Conservation (phyloP, 2,888 invertebrate species). For the Acanthosepion esculentum region DNA sequence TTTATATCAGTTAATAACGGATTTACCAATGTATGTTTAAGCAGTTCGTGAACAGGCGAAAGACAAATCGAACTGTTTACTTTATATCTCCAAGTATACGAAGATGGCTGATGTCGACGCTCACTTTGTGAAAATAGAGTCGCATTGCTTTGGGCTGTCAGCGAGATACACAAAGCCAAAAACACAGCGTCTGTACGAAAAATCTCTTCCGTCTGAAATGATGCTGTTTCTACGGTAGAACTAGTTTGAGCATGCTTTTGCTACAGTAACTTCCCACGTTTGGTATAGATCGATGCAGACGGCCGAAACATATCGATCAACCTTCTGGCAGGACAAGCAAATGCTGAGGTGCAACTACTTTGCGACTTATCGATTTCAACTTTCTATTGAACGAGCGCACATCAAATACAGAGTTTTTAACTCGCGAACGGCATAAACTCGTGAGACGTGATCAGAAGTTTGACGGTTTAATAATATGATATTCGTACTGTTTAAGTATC, state of each 20-base stretch:
- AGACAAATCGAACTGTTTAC: no score
- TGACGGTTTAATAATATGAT: not conserved
- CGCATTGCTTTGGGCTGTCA: not conserved
- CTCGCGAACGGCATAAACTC: not conserved
- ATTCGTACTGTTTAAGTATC: not conserved
- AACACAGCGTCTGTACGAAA: not conserved
- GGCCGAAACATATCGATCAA: not conserved
- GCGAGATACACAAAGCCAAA: not conserved
- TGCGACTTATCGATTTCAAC: not conserved
- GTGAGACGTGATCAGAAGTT: not conserved
- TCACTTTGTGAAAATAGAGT: not conserved
- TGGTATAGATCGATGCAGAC: not conserved
- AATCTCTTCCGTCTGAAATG: not conserved
- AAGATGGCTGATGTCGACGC: not conserved
- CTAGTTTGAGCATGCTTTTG: not conserved
- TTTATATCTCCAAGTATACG: no score
- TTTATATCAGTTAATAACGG: no score
- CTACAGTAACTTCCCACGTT: not conserved
- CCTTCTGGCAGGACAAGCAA: slow-evolving; percentile 33
- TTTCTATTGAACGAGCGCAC: slow-evolving; percentile 7
- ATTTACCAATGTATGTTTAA: no score
- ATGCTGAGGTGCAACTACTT: not conserved
- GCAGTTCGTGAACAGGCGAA: no score
- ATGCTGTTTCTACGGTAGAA: not conserved
- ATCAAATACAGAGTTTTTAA: not conserved